phyloP scores from a whole-genome alignment of 2,113 vertebrate species.

The Cranoglanis bouderius region DNA sequence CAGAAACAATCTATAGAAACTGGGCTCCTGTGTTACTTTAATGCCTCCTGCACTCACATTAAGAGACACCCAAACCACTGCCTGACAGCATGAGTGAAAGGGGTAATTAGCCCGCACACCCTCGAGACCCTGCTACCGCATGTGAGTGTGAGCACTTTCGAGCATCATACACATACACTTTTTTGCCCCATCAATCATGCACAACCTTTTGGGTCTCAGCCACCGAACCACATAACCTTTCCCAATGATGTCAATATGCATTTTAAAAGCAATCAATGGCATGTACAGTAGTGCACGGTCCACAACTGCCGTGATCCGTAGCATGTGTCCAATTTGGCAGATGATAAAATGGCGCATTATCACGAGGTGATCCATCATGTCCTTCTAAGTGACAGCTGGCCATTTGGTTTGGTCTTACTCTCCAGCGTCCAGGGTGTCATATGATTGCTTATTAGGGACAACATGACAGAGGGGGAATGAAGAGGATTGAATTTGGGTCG shows the following conservation, averaged over 20 bases:
- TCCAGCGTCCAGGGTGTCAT: conserved; percentile 46
- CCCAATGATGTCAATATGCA: conserved; percentile 56
- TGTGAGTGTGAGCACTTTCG: conserved; percentile 45
- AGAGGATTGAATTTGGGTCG: conserved; percentile 41
- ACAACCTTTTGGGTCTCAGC: conserved; percentile 42
- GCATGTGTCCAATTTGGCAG: conserved; percentile 34
- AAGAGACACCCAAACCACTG: conserved; percentile 60
- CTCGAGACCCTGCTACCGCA: conserved; percentile 55
- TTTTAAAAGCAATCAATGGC: conserved; percentile 54
- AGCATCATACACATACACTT: conserved; percentile 18
- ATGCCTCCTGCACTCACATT: conserved; percentile 56
- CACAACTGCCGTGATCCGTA: conserved; percentile 45
- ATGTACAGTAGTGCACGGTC: conserved; percentile 38
- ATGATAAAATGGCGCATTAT: conserved; percentile 56
- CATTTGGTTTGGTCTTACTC: conserved; percentile 31
- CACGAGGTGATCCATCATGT: conserved; percentile 51
- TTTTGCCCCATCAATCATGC: conserved; percentile 51
- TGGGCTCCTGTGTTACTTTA: conserved; percentile 60
- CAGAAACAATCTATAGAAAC: conserved; percentile 47
- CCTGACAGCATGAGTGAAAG: conserved; percentile 61
- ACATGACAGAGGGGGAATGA: conserved; percentile 55
- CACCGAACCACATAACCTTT: conserved; percentile 52
- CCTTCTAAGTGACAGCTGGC: conserved; percentile 46
- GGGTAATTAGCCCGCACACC: conserved; percentile 57
- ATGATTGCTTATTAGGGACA: conserved; percentile 51